Evolutionary conservation across 2,113 vertebrate species (phyloP).

Genomic region (Crypturellus undulatus): DNA sequence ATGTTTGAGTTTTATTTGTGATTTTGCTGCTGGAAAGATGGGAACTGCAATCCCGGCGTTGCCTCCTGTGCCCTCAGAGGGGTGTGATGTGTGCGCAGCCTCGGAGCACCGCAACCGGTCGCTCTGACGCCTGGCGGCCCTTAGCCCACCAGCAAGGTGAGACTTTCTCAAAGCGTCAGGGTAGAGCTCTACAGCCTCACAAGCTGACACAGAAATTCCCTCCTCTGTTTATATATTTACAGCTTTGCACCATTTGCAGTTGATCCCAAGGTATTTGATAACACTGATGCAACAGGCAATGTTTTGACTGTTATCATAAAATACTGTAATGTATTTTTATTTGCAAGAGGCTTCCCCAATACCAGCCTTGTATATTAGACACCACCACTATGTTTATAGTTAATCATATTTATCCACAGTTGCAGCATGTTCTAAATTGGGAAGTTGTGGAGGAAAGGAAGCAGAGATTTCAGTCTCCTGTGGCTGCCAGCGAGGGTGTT

Average conservation of each 20-base stretch:
- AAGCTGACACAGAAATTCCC: background rate
- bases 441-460: background rate
- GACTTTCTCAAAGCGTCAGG: background rate
- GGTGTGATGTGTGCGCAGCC: fast-evolving
- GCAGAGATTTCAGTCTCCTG: conserved; percentile 37
- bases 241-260: background rate
- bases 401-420: conserved; percentile 1
- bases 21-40: background rate
- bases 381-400: background rate
- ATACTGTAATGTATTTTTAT: background rate
- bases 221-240: conserved; percentile 12
- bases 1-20: background rate
- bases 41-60: background rate
- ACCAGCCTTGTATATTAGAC: background rate
- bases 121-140: background rate
- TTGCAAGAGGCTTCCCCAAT: background rate
- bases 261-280: background rate
- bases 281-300: background rate
- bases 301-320: background rate
- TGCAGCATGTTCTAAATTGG: background rate
- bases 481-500: conserved; percentile 59
- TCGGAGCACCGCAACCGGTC: background rate
- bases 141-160: background rate
- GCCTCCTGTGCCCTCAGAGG: fast-evolving
- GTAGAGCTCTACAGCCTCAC: background rate